These are phyloP conservation scores for Pachyrhynchus sulphureomaculatus DNA, from an alignment of 1,140 invertebrate genomes.

Conservation along the genomic window DNA sequence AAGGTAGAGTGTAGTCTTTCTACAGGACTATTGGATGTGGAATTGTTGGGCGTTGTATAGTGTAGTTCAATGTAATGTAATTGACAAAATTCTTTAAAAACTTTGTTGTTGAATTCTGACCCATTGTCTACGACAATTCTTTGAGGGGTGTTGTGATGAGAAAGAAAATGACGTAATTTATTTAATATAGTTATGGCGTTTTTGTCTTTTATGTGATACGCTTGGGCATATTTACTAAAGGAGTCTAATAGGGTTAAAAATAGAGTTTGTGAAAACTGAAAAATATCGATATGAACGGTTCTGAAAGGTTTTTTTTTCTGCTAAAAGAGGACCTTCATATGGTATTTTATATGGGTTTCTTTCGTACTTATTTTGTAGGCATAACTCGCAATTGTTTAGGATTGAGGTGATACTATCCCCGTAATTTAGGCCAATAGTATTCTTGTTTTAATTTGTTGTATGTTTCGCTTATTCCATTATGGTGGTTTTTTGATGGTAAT, in stretches of 20 bases:
- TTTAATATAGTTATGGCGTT: too few species aligned
- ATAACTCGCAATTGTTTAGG: slow-evolving; percentile 32
- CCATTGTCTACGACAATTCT: too few species aligned
- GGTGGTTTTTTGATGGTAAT: slow-evolving; percentile 24
- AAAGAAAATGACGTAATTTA: not conserved
- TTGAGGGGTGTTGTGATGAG: not conserved
- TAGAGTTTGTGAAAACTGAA: slow-evolving; percentile 29
- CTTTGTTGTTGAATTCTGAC: not conserved
- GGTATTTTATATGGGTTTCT: slow-evolving; percentile 25
- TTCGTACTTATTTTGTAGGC: slow-evolving; percentile 32
- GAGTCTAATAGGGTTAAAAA: slow-evolving; percentile 40
- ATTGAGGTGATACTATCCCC: slow-evolving; percentile 1
- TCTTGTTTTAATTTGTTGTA: slow-evolving; percentile 25
- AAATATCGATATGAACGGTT: slow-evolving; percentile 38
- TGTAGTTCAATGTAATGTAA: too few species aligned
- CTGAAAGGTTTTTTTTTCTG: slow-evolving; percentile 41
- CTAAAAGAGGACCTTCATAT: slow-evolving; percentile 22
- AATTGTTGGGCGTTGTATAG: too few species aligned
- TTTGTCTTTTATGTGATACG: not conserved
- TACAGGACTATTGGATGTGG: too few species aligned
- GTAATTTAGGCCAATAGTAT: slow-evolving; percentile 32
- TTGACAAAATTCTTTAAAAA: too few species aligned
- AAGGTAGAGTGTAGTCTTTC: too few species aligned
- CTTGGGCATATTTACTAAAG: slow-evolving; percentile 31
- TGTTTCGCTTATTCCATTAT: slow-evolving; percentile 31